phyloP scores from a whole-genome alignment of 2,113 vertebrate genomes.

The Sebastes fasciatus region DNA sequence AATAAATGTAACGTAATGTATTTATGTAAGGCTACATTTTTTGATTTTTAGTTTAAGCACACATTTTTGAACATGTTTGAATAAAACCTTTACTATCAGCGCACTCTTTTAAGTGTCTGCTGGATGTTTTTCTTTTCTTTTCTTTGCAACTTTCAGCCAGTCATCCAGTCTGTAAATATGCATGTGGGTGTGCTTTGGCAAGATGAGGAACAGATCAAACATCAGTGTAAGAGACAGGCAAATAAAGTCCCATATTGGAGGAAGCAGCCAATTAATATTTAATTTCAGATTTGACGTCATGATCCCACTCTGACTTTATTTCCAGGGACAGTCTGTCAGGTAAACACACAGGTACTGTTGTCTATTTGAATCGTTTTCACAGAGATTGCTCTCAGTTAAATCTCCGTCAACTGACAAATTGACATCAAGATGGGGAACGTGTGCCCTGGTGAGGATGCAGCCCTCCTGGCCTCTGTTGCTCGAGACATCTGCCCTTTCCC shows the following conservation, averaged over 20 bases:
- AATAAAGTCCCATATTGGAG: neutral
- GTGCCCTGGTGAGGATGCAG: neutral
- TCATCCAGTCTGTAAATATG: too few relatives aligned
- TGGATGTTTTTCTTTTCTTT: neutral
- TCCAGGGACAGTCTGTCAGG: neutral
- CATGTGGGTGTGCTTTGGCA: neutral
- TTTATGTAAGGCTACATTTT: too few relatives aligned
- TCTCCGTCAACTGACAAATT: neutral
- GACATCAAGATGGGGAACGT: slow-evolving; percentile 20
- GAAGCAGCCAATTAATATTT: neutral
- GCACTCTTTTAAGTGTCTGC: neutral
- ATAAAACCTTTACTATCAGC: neutral
- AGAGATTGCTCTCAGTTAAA: neutral
- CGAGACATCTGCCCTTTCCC: slow-evolving; percentile 55
- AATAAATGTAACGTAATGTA: neutral
- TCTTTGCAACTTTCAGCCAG: neutral
- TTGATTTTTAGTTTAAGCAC: too few relatives aligned
- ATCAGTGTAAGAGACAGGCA: neutral
- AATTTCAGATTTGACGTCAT: neutral
- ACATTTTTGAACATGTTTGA: neutral
- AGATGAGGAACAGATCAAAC: neutral
- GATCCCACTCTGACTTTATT: neutral
- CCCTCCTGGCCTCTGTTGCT: slow-evolving; percentile 13
- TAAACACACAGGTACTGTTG: neutral
- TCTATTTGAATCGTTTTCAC: neutral